phyloP scores from a whole-genome alignment of 2,888 invertebrate species.

The Adineta ricciae region DNA sequence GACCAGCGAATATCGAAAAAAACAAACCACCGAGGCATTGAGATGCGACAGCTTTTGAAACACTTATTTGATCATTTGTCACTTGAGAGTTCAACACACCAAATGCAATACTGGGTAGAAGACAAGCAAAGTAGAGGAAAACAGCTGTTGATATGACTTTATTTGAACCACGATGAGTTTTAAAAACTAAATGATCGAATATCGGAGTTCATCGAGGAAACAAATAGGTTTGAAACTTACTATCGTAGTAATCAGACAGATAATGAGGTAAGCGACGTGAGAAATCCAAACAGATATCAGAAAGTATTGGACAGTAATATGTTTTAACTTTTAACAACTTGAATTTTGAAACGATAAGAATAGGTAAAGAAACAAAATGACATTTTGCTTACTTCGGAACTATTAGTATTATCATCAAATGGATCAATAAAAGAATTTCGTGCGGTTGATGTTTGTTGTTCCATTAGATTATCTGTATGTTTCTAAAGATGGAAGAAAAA shows the following conservation, averaged over 20 bases:
- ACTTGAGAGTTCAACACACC: slow-evolving; percentile 54
- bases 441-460: background rate
- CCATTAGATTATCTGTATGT: slow-evolving; percentile 20
- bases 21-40: slow-evolving; percentile 57
- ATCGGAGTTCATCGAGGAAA: background rate
- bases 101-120: slow-evolving; percentile 57
- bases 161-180: slow-evolving; percentile 53
- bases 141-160: slow-evolving; percentile 55
- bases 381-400: background rate
- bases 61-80: slow-evolving; percentile 39
- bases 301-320: slow-evolving; percentile 43
- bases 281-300: slow-evolving; percentile 53
- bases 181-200: slow-evolving; percentile 46
- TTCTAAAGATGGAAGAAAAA: background rate
- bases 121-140: slow-evolving; percentile 57
- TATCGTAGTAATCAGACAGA: slow-evolving; percentile 56
- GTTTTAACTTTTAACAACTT: slow-evolving; percentile 5
- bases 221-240: slow-evolving; percentile 38
- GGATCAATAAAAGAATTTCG: background rate
- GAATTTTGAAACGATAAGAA: no score
- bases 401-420: background rate
- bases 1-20: slow-evolving; percentile 56
- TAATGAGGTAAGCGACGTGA: slow-evolving; percentile 53
- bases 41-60: slow-evolving; percentile 54
- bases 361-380: background rate